These are phyloP conservation scores for Anadara kagoshimensis DNA, from an alignment of 1,140 invertebrate genomes.

Conservation along the genomic window DNA sequence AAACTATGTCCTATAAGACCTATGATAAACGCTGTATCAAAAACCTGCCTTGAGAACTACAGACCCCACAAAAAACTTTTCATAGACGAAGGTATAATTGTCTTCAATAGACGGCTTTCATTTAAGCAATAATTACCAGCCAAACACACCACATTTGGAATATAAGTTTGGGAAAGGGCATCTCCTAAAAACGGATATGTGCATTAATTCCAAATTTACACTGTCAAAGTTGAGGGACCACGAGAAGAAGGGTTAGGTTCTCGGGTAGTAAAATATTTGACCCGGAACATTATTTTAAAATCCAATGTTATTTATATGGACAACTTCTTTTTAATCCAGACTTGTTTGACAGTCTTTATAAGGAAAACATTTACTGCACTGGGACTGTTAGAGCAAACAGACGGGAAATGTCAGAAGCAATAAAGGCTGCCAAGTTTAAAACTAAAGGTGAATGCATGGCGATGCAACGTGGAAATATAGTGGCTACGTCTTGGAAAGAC, in stretches of 20 bases:
- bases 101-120: constrained; percentile 18
- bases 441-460: background rate
- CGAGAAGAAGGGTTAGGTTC: background rate
- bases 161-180: constrained; percentile 34
- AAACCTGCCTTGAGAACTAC: constrained; percentile 18
- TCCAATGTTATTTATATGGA: too few species aligned
- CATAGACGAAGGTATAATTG: constrained; percentile 38
- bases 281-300: background rate
- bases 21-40: background rate
- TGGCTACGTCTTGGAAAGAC: constrained; percentile 42
- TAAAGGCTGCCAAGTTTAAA: background rate
- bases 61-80: constrained; percentile 13
- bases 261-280: background rate
- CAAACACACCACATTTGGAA: constrained; percentile 33
- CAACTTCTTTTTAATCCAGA: background rate
- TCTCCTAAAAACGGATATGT: constrained; percentile 30
- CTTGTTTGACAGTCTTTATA: background rate
- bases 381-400: constrained; percentile 6
- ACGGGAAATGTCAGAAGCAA: constrained; percentile 2
- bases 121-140: constrained; percentile 38
- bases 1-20: constrained; percentile 13
- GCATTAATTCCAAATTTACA: constrained; percentile 13
- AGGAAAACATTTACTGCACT: background rate
- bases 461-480: constrained; percentile 9
- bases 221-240: constrained; percentile 4